A percentile compares a stretch with the other conserved stretches of the same genome.
Conservation (phyloP, 2,797 vertebrate species). For the Strix occidentalis region DNA sequence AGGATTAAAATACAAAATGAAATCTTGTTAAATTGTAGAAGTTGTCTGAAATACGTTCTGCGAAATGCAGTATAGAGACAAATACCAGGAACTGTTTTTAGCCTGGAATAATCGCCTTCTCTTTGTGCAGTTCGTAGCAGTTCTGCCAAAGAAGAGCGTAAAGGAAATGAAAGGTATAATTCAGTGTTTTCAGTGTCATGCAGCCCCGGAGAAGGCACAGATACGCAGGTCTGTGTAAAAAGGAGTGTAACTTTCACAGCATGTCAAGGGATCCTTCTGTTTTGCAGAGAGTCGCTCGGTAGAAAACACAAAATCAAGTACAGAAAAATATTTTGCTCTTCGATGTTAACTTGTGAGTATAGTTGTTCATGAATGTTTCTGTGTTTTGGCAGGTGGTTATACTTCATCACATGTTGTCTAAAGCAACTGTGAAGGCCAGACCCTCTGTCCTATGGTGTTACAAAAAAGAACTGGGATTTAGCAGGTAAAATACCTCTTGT, state of each 20-base stretch:
- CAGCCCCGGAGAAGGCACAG: neutral
- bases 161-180: neutral
- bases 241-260: neutral
- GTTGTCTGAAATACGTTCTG: accelerated
- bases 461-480: slow-evolving; percentile 96
- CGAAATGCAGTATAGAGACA: accelerated
- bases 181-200: accelerated
- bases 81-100: neutral
- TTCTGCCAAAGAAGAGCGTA: neutral
- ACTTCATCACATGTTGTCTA: slow-evolving; percentile 97
- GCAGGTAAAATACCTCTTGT: slow-evolving; percentile 80
- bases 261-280: neutral
- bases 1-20: neutral
- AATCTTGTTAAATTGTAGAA: neutral
- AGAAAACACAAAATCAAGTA: neutral
- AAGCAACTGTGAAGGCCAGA: slow-evolving; percentile 89
- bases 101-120: accelerated
- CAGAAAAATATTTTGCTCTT: neutral
- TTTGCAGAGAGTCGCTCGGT: neutral
- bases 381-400: slow-evolving; percentile 89
- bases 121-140: neutral
- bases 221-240: neutral
- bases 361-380: accelerated
- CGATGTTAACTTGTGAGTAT: accelerated
- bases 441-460: slow-evolving; percentile 98